Evolutionary conservation across 2,888 invertebrate species (phyloP).

Genomic region (Cryptophagus acutangulus): DNA sequence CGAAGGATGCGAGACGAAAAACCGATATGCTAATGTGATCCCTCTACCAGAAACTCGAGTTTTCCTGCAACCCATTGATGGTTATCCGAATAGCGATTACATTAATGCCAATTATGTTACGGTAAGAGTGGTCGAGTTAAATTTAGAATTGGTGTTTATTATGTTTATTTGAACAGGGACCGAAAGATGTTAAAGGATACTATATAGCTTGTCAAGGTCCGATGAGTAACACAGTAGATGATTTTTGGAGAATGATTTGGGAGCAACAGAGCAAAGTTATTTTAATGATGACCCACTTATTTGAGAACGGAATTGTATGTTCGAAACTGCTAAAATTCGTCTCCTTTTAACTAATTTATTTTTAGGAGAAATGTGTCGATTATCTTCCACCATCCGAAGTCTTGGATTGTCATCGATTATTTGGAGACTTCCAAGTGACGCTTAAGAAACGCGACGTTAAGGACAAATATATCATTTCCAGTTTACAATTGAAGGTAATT

Average conservation of each 20-base stretch:
- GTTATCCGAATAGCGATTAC: conserved; percentile 77
- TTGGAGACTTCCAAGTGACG: conserved; percentile 84
- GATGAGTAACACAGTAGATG: conserved; percentile 72
- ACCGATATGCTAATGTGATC: conserved; percentile 91
- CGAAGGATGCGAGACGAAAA: conserved; percentile 82
- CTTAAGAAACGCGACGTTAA: conserved; percentile 84
- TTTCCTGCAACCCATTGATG: conserved; percentile 63
- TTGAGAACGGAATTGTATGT: conserved; percentile 80
- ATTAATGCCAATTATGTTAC: conserved; percentile 92
- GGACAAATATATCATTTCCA: conserved; percentile 86
- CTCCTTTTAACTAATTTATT: conserved; percentile 20
- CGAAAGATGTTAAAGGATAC: conserved; percentile 73
- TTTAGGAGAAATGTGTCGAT: conserved; percentile 81
- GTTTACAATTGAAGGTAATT: conserved; percentile 68
- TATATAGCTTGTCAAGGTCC: conserved; percentile 94
- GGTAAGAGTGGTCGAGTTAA: conserved; percentile 54
- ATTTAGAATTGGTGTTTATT: background rate
- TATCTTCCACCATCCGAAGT: conserved; percentile 89
- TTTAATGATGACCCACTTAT: conserved; percentile 85
- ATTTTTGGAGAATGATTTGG: conserved; percentile 97
- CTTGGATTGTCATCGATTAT: conserved; percentile 80
- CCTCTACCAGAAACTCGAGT: conserved; percentile 90
- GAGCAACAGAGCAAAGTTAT: conserved; percentile 86
- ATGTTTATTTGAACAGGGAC: conserved; percentile 61
- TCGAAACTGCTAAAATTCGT: background rate